phyloP scores from a whole-genome alignment of 2,797 vertebrate species.

The Eidolon dupreanum region DNA sequence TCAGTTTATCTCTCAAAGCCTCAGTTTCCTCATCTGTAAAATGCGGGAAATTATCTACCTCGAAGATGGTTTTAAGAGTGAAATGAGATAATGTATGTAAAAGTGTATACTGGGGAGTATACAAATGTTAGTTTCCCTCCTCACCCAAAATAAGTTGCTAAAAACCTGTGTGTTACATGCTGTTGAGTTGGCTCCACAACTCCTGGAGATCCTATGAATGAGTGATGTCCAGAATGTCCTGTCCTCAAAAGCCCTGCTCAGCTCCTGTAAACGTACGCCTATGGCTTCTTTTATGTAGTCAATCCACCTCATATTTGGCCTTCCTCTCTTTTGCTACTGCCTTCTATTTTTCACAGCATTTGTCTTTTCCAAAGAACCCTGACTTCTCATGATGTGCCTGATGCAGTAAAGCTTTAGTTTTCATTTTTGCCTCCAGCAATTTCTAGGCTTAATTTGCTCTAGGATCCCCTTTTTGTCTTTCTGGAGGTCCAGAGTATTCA shows the following conservation, averaged over 20 bases:
- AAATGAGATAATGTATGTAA: conserved; percentile 66
- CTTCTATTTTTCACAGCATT: not conserved
- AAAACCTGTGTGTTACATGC: not conserved
- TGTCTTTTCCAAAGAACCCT: not conserved
- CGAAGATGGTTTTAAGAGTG: conserved; percentile 56
- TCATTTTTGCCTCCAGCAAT: not conserved
- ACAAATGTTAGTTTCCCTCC: conserved; percentile 50
- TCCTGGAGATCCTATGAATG: not conserved
- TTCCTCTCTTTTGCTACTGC: not conserved
- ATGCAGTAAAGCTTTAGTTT: not conserved
- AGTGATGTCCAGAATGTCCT: not conserved
- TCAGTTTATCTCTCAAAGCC: conserved; percentile 72
- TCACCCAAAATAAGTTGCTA: conserved; percentile 56
- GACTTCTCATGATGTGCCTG: not conserved
- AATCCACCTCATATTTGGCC: not conserved
- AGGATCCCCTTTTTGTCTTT: not conserved
- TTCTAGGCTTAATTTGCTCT: not conserved
- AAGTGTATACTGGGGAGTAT: conserved; percentile 54
- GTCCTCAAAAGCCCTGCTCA: not conserved
- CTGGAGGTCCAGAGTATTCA: not conserved
- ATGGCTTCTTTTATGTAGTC: not conserved
- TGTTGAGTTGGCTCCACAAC: not conserved
- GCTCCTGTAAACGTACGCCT: not conserved
- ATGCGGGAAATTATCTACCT: conserved; percentile 69
- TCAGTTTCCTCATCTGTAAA: conserved; percentile 75